Evolutionary conservation across 1,140 invertebrate species (phyloP).

Genomic region (Teleopsis dalmanni): DNA sequence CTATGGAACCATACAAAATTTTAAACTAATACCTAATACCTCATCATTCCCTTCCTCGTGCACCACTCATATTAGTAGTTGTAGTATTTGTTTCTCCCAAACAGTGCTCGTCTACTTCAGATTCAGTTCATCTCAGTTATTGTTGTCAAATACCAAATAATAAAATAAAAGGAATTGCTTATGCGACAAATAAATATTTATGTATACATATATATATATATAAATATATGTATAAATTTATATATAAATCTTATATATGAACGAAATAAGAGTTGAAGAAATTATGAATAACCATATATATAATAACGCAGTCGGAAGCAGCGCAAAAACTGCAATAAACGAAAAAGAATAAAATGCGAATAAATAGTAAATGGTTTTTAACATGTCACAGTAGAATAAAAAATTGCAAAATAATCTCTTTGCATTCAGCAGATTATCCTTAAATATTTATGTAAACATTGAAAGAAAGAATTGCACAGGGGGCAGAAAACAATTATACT

Average conservation of each 20-base stretch:
- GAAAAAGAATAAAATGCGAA: neutral
- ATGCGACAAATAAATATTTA: conserved; percentile 1
- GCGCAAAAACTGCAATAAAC: neutral
- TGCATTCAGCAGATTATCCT: conserved; percentile 10
- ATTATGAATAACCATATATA: conserved; percentile 1
- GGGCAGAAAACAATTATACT: too few relatives aligned
- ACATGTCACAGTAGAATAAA: conserved; percentile 3
- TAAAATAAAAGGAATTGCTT: conserved; percentile 15
- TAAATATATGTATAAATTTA: neutral
- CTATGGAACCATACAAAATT: neutral
- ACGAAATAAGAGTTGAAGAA: too few relatives aligned
- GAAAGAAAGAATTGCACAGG: too few relatives aligned
- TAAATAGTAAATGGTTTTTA: neutral
- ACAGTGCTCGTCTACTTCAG: conserved; percentile 3
- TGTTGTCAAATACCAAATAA: conserved; percentile 12
- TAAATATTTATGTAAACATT: conserved; percentile 11
- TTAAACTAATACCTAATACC: too few relatives aligned
- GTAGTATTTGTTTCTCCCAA: neutral
- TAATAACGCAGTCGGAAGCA: neutral
- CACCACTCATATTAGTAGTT: too few relatives aligned
- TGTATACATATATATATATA: neutral
- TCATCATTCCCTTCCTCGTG: too few relatives aligned
- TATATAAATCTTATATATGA: too few relatives aligned
- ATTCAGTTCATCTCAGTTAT: conserved; percentile 7
- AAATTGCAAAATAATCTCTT: conserved; percentile 11